Evolutionary conservation across 2,888 invertebrate species (phyloP).

Genomic region (Ferdinandea cuprea): DNA sequence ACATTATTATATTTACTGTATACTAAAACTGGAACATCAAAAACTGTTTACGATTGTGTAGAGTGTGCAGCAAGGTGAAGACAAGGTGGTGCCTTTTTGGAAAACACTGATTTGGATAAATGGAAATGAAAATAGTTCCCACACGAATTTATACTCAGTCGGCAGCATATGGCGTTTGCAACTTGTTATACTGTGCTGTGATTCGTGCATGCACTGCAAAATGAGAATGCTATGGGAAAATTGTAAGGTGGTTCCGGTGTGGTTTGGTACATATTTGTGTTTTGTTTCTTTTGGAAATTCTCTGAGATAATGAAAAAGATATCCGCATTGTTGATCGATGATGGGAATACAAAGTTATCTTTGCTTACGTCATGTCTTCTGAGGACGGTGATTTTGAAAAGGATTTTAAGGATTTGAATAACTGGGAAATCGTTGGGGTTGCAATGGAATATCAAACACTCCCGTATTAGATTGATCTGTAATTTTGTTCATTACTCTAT

Average conservation of each 20-base stretch:
- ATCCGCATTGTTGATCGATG: conserved; percentile 5
- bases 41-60: conserved; percentile 63
- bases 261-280: conserved; percentile 11
- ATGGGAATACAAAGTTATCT: not conserved
- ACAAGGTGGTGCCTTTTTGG: conserved; percentile 52
- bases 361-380: not conserved
- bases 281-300: conserved; percentile 14
- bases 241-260: conserved; percentile 73
- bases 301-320: conserved; percentile 9
- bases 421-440: no score
- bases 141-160: no score
- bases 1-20: no score
- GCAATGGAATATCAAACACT: no score
- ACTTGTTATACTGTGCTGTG: conserved; percentile 48
- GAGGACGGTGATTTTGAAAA: not conserved
- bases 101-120: conserved; percentile 53
- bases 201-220: conserved; percentile 23
- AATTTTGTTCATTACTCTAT: no score
- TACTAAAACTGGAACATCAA: conserved; percentile 51
- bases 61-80: conserved; percentile 68
- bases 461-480: no score
- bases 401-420: not conserved
- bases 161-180: conserved; percentile 63
- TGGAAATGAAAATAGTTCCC: conserved; percentile 52
- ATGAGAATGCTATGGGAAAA: conserved; percentile 62